phyloP scores from a whole-genome alignment of 2,888 invertebrate species.

The Spilarctia lutea region DNA sequence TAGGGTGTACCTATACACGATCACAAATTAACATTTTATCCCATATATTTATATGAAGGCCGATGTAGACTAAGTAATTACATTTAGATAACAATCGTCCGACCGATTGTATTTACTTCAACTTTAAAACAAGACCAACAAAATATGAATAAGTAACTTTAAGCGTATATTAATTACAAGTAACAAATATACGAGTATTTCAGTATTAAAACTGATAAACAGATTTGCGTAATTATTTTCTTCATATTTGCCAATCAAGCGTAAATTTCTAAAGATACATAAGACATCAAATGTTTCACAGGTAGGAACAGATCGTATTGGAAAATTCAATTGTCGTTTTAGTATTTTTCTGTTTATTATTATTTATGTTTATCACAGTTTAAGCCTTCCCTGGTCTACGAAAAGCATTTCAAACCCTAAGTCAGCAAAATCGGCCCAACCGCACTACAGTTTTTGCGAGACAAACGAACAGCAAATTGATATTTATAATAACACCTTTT shows the following conservation, averaged over 20 bases:
- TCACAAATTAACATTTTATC: background rate
- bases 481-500: background rate
- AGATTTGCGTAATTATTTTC: background rate
- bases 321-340: no score
- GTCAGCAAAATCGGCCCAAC: no score
- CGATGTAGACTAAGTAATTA: conserved; percentile 34
- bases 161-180: background rate
- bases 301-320: no score
- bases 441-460: no score
- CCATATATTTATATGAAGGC: background rate
- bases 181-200: background rate
- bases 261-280: no score
- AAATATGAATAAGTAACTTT: background rate
- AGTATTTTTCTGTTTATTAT: no score
- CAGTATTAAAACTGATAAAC: background rate
- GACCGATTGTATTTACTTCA: background rate
- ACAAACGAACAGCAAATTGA: no score
- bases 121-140: background rate
- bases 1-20: no score
- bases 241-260: background rate
- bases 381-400: no score
- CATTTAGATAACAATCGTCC: background rate
- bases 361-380: no score
- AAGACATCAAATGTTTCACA: no score
- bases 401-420: no score